A percentile compares a stretch with the other conserved stretches of the same genome.
These are phyloP conservation scores for Drosophila maculinotata DNA, from an alignment of 2,888 invertebrate genomes.

Conservation along the genomic window DNA sequence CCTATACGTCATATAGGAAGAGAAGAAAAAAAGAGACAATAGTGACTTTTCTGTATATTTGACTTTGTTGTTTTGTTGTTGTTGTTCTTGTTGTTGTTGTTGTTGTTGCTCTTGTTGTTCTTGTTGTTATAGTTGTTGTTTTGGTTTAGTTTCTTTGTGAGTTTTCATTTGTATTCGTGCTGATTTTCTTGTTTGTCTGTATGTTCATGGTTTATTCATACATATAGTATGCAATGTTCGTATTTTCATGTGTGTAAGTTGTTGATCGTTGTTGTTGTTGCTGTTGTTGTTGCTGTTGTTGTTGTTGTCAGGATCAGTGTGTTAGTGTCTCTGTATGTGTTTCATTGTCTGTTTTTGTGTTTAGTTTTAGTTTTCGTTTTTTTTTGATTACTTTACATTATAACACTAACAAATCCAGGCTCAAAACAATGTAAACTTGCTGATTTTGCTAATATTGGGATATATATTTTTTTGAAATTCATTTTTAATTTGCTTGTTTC, in stretches of 20 bases:
- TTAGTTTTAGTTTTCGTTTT: constrained; percentile 30
- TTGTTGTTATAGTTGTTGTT: constrained; percentile 26
- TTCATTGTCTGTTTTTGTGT: constrained; percentile 19
- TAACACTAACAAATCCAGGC: constrained; percentile 84
- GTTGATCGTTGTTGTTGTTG: too few relatives aligned
- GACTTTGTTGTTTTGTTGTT: constrained; percentile 67
- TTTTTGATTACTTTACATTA: constrained; percentile 67
- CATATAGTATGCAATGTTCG: constrained; percentile 12
- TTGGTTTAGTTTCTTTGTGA: constrained; percentile 8
- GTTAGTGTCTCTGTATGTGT: constrained; percentile 10
- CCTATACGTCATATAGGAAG: constrained; percentile 85
- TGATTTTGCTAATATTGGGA: constrained; percentile 51
- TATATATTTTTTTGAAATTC: constrained; percentile 21
- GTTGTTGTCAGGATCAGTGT: constrained; percentile 23
- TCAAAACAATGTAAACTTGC: constrained; percentile 78
- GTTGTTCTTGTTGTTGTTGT: constrained; percentile 39
- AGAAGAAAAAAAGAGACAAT: constrained; percentile 86
- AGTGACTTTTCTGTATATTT: constrained; percentile 85
- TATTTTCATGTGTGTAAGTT: constrained; percentile 32
- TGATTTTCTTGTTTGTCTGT: constrained; percentile 15
- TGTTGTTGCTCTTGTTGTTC: constrained; percentile 30
- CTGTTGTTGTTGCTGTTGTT: constrained; percentile 35
- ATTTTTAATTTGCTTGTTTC: constrained; percentile 46
- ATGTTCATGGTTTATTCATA: constrained; percentile 28
- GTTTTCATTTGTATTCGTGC: constrained; percentile 10